Evolutionary conservation across 2,888 invertebrate species (phyloP).

Genomic region (Cryptocephalus moraei): DNA sequence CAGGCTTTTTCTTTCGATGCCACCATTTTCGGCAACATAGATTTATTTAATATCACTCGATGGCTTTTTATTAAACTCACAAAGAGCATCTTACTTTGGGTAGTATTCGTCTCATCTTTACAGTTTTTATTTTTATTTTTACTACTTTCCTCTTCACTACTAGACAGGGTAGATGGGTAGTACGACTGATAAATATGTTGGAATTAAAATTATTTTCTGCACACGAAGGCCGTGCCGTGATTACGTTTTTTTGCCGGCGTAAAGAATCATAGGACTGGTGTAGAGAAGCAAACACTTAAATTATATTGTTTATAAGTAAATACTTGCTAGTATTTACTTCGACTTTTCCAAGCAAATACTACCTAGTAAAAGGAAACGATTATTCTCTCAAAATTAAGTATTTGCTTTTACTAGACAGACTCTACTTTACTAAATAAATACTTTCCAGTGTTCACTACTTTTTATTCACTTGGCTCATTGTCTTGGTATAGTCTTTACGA

Average conservation of each 20-base stretch:
- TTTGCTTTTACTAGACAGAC: background rate
- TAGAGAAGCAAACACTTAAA: background rate
- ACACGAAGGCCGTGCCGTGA: slow-evolving; percentile 1
- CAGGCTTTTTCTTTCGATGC: slow-evolving; percentile 5
- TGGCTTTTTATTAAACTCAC: too few species aligned
- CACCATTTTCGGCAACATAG: slow-evolving; percentile 2
- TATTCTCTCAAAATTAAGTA: background rate
- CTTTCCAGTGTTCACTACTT: slow-evolving; percentile 1
- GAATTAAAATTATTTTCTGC: background rate
- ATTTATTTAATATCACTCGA: too few species aligned
- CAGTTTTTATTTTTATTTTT: background rate
- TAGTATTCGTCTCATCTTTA: background rate
- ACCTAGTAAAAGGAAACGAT: too few species aligned
- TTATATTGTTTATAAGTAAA: slow-evolving; percentile 1
- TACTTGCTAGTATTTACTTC: too few species aligned
- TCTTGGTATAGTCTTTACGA: too few species aligned
- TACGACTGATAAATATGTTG: too few species aligned
- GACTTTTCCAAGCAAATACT: too few species aligned
- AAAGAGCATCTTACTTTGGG: too few species aligned
- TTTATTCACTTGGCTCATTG: background rate
- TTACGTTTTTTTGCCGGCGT: background rate
- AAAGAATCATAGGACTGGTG: background rate
- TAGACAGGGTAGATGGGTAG: slow-evolving; percentile 2
- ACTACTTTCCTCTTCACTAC: slow-evolving; percentile 3
- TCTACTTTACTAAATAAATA: slow-evolving; percentile 1